Evolutionary conservation across 2,888 invertebrate species (phyloP), one percentile per base, ranked within the genome.

Genomic region (Gryllus longicercus): DNA sequence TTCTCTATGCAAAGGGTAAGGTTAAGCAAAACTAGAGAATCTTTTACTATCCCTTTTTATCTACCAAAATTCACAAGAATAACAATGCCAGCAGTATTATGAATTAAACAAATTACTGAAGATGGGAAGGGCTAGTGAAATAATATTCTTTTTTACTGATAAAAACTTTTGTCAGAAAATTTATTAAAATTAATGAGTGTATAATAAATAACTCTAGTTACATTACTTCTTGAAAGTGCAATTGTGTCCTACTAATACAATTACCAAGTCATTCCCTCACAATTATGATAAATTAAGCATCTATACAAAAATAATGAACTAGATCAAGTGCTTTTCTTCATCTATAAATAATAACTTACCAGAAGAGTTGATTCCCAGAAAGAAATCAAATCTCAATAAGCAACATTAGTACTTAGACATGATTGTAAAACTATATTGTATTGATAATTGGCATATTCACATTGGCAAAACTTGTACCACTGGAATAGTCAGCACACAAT

Each of bases 171-270:
- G 14, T 63, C 63, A 63, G 16, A 63, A 63, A 63, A 63, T 63
- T 63, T 63, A 63, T 63, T 63, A 63, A 63, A 63, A 63, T 63
- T 63, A 63, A 63, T 63, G 63, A 38, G 38, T 63, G 63, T 63
- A 63, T 63, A 63, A 63, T 63, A 63, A 63, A 63, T 63, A 63
- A 63, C n/a, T 63, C 63, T 63, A 63, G n/a, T 63, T 63, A 63
- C 63, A 63, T 18, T 63, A 63, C 63, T 18, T 18, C 63, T 63
- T 14, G 14, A 63, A 63, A 63, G 63, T 63, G 63, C 63, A 63
- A 63, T 14, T 18, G 63, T 63, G n/a, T n/a, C 16, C 63, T 63
- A 63, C 16, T 63, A 14, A 18, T 63, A 63, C 63, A 63, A 63
- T 63, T 63, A 63, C 63, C 63, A 63, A 18, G 14, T 63, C 14